Evolutionary conservation across 2,797 vertebrate genomes (phyloP).

Genomic region (Eremophila alpestris): DNA sequence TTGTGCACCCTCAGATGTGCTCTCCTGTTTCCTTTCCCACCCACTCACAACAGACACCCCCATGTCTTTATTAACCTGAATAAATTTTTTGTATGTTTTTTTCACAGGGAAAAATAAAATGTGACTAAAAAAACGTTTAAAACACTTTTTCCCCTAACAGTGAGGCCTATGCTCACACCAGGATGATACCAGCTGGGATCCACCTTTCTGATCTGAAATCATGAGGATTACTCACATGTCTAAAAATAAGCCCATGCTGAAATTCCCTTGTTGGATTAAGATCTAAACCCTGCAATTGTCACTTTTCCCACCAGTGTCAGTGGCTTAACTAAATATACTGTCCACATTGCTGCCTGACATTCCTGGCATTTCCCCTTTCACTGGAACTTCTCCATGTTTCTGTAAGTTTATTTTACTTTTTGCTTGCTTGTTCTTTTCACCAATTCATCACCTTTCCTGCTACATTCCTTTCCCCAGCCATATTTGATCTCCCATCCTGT

Average conservation of each 20-base stretch:
- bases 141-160: neutral
- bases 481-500: neutral
- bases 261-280: conserved; percentile 29
- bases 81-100: neutral
- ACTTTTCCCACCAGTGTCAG: neutral
- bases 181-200: neutral
- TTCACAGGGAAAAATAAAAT: neutral
- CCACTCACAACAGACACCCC: neutral
- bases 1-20: neutral
- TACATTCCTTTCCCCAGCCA: neutral
- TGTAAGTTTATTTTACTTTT: conserved; percentile 18
- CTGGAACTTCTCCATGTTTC: neutral
- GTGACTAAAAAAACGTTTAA: neutral
- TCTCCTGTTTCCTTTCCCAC: neutral
- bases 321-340: conserved; percentile 10
- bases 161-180: neutral
- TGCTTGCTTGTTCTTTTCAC: neutral
- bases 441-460: neutral
- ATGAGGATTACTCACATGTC: neutral
- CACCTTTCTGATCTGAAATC: neutral
- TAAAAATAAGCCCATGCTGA: conserved; percentile 4
- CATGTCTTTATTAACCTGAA: neutral
- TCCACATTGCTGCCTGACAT: neutral
- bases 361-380: neutral
- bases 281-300: conserved; percentile 30